Conservation (phyloP, 2,888 invertebrate genomes). For the Stenotaenia linearis region DNA sequence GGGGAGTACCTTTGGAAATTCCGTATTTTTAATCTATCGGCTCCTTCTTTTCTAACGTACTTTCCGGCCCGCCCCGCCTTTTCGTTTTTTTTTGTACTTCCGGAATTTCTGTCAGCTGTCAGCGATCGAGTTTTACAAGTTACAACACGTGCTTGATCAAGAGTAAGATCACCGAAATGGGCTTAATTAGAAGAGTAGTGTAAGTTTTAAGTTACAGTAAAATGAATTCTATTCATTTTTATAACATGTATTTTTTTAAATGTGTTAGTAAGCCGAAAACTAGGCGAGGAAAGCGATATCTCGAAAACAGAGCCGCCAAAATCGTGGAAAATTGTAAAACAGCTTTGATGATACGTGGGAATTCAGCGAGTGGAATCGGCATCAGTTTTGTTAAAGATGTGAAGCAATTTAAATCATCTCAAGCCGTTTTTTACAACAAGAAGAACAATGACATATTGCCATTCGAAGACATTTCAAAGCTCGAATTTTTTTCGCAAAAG, state of each 20-base stretch:
- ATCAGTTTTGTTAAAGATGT: slow-evolving; percentile 78
- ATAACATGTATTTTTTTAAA: not conserved
- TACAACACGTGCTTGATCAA: too few species aligned
- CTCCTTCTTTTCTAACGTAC: too few species aligned
- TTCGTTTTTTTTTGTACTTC: too few species aligned
- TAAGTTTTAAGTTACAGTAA: too few species aligned
- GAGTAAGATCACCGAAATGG: too few species aligned
- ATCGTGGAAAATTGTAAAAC: slow-evolving; percentile 80
- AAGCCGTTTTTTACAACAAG: slow-evolving; percentile 59
- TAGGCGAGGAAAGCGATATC: slow-evolving; percentile 75
- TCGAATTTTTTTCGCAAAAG: slow-evolving; percentile 66
- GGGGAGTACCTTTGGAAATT: too few species aligned
- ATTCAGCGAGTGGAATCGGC: slow-evolving; percentile 59
- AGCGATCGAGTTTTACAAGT: too few species aligned
- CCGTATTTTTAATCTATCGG: too few species aligned
- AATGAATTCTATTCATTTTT: too few species aligned
- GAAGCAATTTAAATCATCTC: slow-evolving; percentile 72
- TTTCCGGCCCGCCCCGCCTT: too few species aligned
- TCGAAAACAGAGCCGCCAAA: slow-evolving; percentile 77
- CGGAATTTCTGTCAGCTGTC: too few species aligned
- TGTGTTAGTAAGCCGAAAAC: slow-evolving; percentile 75
- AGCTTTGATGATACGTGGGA: slow-evolving; percentile 76
- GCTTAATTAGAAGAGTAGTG: too few species aligned
- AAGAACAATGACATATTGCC: slow-evolving; percentile 68
- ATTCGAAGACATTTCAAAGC: slow-evolving; percentile 80